Evolutionary conservation across 2,888 invertebrate species (phyloP).

Genomic region (Automeris io): DNA sequence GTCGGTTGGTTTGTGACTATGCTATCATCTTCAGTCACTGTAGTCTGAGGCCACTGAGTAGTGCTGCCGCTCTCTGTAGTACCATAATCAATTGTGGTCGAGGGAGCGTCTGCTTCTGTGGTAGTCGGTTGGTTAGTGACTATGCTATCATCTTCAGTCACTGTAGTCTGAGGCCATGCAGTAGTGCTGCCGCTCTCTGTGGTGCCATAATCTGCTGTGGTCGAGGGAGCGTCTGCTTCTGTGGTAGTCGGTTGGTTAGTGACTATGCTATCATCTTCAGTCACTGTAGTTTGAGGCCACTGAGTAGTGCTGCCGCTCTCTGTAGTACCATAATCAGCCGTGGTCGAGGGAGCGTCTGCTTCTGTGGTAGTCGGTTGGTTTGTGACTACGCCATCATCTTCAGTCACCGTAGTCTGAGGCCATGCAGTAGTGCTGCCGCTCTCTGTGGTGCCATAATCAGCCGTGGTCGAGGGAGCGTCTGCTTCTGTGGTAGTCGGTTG

Average conservation of each 20-base stretch:
- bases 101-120: not conserved
- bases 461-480: not conserved
- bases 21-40: not conserved
- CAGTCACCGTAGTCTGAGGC: not conserved
- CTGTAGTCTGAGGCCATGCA: not conserved
- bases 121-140: not conserved
- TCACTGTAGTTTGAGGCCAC: not conserved
- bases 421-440: not conserved
- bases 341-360: not conserved
- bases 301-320: not conserved
- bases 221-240: not conserved
- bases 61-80: not conserved
- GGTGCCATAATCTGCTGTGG: not conserved
- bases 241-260: constrained; percentile 1
- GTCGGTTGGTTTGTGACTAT: not conserved
- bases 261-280: not conserved
- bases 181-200: not conserved
- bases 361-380: not conserved
- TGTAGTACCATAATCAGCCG: not conserved
- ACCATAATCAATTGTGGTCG: not conserved
- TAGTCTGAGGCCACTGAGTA: not conserved
- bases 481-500: not conserved
- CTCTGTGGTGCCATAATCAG: not conserved
- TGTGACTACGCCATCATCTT: not conserved
- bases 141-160: not conserved